A percentile compares a stretch with the other conserved stretches of the same genome.
Conservation (phyloP, 2,113 vertebrate species). For the Chrysochloris asiatica region DNA sequence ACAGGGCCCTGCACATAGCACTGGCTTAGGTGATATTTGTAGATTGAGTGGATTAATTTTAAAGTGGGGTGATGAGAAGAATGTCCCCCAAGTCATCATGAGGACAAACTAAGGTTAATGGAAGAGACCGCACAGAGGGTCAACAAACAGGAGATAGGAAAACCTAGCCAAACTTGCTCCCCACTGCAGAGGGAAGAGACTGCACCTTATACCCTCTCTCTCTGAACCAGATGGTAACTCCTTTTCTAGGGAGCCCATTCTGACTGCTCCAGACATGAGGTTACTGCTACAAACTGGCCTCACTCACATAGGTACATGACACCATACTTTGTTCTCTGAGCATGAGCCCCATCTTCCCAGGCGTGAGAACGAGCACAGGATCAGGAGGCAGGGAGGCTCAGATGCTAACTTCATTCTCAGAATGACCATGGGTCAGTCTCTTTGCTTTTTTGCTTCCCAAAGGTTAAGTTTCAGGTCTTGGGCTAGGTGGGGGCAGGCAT, state of each 20-base stretch:
- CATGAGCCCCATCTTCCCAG: neutral
- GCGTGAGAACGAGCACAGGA: neutral
- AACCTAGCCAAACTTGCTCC: neutral
- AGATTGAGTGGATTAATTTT: neutral
- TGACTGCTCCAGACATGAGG: neutral
- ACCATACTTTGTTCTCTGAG: neutral
- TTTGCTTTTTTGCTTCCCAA: neutral
- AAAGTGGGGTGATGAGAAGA: neutral
- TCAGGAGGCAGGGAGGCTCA: neutral
- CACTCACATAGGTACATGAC: neutral
- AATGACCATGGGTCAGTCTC: neutral
- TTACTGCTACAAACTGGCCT: neutral
- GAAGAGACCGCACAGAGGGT: neutral
- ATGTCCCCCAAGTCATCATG: neutral
- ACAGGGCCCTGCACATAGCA: neutral
- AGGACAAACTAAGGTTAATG: neutral
- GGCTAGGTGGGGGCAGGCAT: neutral
- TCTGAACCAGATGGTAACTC: neutral
- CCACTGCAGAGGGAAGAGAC: neutral
- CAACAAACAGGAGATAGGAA: neutral
- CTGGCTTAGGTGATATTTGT: neutral
- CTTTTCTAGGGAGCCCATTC: constrained; percentile 13
- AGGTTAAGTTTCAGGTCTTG: neutral
- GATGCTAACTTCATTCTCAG: neutral
- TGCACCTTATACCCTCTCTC: neutral